Conservation (phyloP, 2,797 vertebrate genomes). For the Arctocebus calabarensis region DNA sequence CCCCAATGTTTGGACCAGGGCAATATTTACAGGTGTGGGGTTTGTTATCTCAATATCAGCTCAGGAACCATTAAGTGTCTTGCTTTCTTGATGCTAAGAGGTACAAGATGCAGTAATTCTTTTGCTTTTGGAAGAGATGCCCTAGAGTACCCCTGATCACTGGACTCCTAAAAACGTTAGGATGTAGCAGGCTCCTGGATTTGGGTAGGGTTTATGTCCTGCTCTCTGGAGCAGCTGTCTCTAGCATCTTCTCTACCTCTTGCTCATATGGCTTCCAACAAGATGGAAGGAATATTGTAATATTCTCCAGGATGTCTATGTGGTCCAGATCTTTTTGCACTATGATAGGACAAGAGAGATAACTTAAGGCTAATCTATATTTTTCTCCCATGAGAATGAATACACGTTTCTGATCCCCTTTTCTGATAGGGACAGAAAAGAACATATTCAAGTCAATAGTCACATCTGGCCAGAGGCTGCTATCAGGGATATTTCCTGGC, state of each 20-base stretch:
- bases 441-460: background rate
- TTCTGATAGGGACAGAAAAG: background rate
- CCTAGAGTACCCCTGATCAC: background rate
- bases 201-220: background rate
- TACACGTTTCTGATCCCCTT: background rate
- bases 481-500: background rate
- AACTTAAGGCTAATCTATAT: background rate
- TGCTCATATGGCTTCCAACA: background rate
- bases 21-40: background rate
- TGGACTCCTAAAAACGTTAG: background rate
- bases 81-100: background rate
- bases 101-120: background rate
- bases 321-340: background rate
- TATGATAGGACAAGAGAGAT: background rate
- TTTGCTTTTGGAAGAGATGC: background rate
- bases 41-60: background rate
- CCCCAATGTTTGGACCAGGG: background rate
- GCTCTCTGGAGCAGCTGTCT: background rate
- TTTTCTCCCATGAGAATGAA: background rate
- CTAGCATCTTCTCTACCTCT: background rate
- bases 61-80: background rate
- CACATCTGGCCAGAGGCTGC: background rate
- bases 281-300: background rate
- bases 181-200: background rate
- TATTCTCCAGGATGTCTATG: background rate